Evolutionary conservation across 2,888 invertebrate genomes (phyloP).

Genomic region (Drosophila falleni): DNA sequence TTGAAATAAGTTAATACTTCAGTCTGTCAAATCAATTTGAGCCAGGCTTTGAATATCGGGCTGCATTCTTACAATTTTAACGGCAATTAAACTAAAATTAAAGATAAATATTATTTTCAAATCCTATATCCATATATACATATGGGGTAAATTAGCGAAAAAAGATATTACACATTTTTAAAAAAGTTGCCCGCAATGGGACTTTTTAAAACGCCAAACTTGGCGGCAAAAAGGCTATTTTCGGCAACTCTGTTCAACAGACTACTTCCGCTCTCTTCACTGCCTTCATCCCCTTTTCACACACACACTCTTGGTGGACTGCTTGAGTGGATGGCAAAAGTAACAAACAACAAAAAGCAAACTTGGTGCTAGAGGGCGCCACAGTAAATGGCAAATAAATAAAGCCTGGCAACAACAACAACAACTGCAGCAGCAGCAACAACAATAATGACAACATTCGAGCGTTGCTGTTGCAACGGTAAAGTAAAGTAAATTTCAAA

Average conservation of each 20-base stretch:
- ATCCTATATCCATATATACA: too few species aligned
- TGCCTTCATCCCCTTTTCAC: neutral
- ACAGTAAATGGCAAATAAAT: conserved; percentile 56
- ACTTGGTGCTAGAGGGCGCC: conserved; percentile 34
- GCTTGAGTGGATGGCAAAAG: conserved; percentile 26
- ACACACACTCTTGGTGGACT: neutral
- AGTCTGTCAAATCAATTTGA: too few species aligned
- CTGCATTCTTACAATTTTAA: too few species aligned
- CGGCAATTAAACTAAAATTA: too few species aligned
- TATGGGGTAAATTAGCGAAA: too few species aligned
- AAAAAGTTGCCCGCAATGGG: too few species aligned
- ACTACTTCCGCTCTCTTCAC: neutral
- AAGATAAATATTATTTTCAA: too few species aligned
- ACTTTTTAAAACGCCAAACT: neutral
- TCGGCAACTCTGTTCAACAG: neutral
- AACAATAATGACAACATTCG: conserved; percentile 23
- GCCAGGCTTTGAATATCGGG: too few species aligned
- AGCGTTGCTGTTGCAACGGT: conserved; percentile 16
- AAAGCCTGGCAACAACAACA: conserved; percentile 39
- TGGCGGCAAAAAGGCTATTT: neutral
- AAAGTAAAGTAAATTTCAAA: conserved; percentile 60
- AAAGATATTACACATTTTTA: too few species aligned
- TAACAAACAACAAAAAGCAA: conserved; percentile 61
- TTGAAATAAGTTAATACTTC: too few species aligned
- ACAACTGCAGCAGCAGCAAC: conserved; percentile 16